phyloP scores from a whole-genome alignment of 1,140 invertebrate genomes.

The Drosophila ambigua region DNA sequence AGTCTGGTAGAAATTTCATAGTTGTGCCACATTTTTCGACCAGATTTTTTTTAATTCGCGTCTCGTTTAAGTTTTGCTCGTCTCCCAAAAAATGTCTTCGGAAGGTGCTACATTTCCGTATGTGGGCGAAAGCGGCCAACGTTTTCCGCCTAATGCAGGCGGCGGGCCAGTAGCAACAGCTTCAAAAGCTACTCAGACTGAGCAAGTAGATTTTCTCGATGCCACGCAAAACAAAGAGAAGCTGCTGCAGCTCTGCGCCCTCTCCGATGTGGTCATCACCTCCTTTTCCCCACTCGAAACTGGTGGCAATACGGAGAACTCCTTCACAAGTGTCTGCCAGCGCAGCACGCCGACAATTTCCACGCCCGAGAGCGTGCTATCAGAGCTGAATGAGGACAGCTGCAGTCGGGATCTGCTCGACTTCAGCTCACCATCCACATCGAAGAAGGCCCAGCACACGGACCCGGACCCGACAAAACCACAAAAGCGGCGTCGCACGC shows the following conservation, averaged over 20 bases:
- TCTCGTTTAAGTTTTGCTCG: too few species aligned
- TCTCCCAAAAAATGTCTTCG: too few species aligned
- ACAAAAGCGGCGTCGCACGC: constrained; percentile 41
- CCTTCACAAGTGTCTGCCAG: constrained; percentile 61
- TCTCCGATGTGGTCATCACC: constrained; percentile 72
- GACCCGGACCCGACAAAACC: constrained; percentile 64
- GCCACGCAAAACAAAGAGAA: constrained; percentile 76
- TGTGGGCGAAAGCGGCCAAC: too few species aligned
- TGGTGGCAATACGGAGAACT: constrained; percentile 71
- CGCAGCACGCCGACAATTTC: constrained; percentile 25
- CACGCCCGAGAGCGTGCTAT: constrained; percentile 70
- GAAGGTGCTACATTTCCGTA: too few species aligned
- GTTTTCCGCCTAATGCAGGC: constrained; percentile 25
- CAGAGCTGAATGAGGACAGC: constrained; percentile 64
- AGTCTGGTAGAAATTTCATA: too few species aligned
- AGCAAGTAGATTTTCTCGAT: constrained; percentile 72
- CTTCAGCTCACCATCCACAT: constrained; percentile 68
- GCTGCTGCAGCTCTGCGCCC: constrained; percentile 53
- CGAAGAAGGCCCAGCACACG: constrained; percentile 52
- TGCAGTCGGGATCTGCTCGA: constrained; percentile 62
- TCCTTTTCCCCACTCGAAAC: constrained; percentile 76
- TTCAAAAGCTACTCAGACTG: constrained; percentile 27
- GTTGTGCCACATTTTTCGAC: too few species aligned
- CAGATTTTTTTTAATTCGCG: too few species aligned
- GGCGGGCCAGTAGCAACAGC: not conserved